Evolutionary conservation across 2,888 invertebrate genomes (phyloP), one percentile per base, ranked within the genome.

Genomic region (Hemaris fuciformis): DNA sequence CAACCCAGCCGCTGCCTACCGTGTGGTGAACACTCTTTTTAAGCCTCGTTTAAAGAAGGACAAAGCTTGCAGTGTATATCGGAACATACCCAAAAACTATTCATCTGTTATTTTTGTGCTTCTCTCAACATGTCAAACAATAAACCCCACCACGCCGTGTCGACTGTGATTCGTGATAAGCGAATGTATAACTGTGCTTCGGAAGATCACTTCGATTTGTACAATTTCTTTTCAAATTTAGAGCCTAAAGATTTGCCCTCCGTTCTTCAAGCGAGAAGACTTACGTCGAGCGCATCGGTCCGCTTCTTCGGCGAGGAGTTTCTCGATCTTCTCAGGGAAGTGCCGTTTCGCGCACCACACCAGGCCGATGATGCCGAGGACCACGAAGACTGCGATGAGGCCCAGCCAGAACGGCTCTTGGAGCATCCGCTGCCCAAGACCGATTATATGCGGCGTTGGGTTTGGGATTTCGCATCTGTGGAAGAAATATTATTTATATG

Each of bases 391-490:
- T 0, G 97, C 96, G 81, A 98, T 96, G 42, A 98, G 93, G 0
- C 97, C 97, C 46, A 98, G 91, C 97, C 97, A 97, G 85, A 98
- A 97, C 0, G 97, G 97, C 81, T 97, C 97, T 73, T 97, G 96
- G 31, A 97, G 90, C 96, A 98, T 96, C 25, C 96, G 91, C 71
- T 97, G 95, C 8, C 97, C 96, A 18, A 97, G 89, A 3, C 91
- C 83, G 22, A 90, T 84, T 64, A 91, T 91, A 63, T 89, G 88
- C 1, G 91, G 91, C 0, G 85, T 83, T 0, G 91, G 91, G 73
- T 95, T 94, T 68, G 95, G 93, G 88, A 95, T 95, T 84, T 97
- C 96, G 77, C 97, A 97, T 67, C 94, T 93, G 73, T 87, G 80
- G 57, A 94, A n/a, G n/a, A n/a, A n/a, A n/a, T n/a, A n/a, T n/a